Evolutionary conservation across 1,140 invertebrate genomes (phyloP).

Genomic region (Diachasma alloeum): DNA sequence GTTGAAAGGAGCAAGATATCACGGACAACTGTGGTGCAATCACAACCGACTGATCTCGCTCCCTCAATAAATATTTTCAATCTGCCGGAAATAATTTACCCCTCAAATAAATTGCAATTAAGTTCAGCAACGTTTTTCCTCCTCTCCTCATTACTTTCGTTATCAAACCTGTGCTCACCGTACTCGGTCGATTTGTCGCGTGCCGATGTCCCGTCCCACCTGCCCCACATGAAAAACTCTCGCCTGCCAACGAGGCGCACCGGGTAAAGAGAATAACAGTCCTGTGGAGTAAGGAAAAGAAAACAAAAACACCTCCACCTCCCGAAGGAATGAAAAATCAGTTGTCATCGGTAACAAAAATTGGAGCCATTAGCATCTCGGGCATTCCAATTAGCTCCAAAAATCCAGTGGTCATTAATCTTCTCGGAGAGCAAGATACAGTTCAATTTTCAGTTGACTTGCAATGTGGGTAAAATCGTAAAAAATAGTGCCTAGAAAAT

Average conservation of each 20-base stretch:
- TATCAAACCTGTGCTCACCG: background rate
- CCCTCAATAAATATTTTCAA: background rate
- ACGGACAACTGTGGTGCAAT: background rate
- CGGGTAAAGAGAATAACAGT: constrained; percentile 36
- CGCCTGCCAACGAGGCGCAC: constrained; percentile 45
- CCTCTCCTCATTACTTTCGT: constrained; percentile 1
- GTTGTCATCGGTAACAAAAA: background rate
- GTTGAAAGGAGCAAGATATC: too few relatives aligned
- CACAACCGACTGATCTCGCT: background rate
- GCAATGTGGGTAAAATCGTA: background rate
- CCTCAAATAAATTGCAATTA: background rate
- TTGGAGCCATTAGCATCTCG: background rate
- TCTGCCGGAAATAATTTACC: background rate
- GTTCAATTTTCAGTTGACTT: background rate
- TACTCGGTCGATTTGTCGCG: constrained; percentile 56
- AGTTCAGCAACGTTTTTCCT: background rate
- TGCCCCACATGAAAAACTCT: constrained; percentile 51
- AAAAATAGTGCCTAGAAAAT: too few relatives aligned
- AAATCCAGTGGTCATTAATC: background rate
- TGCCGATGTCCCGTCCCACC: constrained; percentile 48
- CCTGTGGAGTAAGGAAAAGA: background rate
- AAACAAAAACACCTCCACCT: background rate
- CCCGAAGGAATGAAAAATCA: background rate
- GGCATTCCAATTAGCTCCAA: background rate
- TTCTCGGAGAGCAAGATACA: background rate